These are phyloP conservation scores for Amblyraja radiata DNA, from an alignment of 2,797 vertebrate genomes.

Conservation along the genomic window DNA sequence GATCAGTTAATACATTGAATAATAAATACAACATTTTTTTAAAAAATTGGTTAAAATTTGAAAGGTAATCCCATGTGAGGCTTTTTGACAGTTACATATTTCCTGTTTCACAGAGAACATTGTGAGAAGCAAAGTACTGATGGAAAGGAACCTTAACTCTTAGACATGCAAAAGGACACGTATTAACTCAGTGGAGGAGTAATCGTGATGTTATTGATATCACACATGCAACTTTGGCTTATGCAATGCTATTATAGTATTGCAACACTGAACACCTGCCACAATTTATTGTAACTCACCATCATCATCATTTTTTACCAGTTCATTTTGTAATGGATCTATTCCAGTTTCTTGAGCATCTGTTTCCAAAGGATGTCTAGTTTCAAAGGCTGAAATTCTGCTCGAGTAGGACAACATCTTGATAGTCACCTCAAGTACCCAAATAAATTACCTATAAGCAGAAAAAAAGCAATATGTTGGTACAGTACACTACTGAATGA, in stretches of 20 bases:
- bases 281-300: constrained; percentile 54
- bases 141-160: background rate
- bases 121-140: background rate
- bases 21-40: background rate
- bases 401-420: constrained; percentile 58
- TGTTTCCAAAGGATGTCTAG: constrained; percentile 82
- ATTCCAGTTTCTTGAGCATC: constrained; percentile 90
- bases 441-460: constrained; percentile 12
- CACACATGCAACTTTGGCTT: background rate
- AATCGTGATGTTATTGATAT: background rate
- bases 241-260: background rate
- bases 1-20: background rate
- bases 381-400: constrained; percentile 81
- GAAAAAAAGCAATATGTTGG: background rate
- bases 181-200: background rate
- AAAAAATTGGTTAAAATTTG: background rate
- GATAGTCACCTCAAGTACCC: constrained; percentile 39
- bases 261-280: background rate
- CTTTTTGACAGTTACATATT: background rate
- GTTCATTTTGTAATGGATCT: constrained; percentile 78
- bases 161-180: background rate
- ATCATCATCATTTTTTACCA: constrained; percentile 61
- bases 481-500: background rate
- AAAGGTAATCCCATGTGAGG: background rate
- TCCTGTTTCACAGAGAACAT: background rate